Evolutionary conservation across 2,113 vertebrate species (phyloP).

Genomic region (Petrocephalus microphthalmus): DNA sequence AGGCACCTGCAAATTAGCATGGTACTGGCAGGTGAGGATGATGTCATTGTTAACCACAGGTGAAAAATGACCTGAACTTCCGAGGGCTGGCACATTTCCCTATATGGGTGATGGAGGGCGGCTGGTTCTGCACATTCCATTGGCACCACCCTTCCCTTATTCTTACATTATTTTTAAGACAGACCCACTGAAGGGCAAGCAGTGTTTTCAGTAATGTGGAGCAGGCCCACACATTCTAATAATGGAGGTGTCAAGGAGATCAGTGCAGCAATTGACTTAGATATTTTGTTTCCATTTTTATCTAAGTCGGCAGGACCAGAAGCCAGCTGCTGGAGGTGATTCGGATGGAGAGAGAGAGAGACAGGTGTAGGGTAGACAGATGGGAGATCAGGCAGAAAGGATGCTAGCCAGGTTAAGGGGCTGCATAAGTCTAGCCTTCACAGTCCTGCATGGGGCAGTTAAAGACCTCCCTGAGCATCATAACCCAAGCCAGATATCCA

Average conservation of each 20-base stretch:
- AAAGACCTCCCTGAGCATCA: neutral
- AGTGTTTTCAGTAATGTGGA: neutral
- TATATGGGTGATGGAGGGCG: neutral
- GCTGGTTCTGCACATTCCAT: neutral
- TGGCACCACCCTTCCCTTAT: neutral
- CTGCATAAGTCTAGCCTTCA: neutral
- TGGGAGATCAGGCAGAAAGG: neutral
- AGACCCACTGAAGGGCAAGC: neutral
- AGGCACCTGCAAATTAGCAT: neutral
- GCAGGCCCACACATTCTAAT: neutral
- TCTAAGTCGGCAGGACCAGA: neutral
- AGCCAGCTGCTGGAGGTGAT: conserved; percentile 5
- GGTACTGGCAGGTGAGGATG: neutral
- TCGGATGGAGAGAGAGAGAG: neutral
- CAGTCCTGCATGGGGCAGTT: neutral
- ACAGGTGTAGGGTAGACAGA: neutral
- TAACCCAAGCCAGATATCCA: neutral
- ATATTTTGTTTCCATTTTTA: conserved; percentile 13
- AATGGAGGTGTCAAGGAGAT: conserved; percentile 17
- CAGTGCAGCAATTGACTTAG: conserved; percentile 9
- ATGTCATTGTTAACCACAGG: neutral
- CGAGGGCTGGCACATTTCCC: neutral
- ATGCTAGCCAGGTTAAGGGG: neutral
- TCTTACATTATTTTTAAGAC: neutral
- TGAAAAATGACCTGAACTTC: neutral